Percentiles rank a stretch among this genome's conserved stretches.
These are phyloP conservation scores for Petrolisthes cinctipes DNA, from an alignment of 2,888 invertebrate genomes.

Conservation along the genomic window DNA sequence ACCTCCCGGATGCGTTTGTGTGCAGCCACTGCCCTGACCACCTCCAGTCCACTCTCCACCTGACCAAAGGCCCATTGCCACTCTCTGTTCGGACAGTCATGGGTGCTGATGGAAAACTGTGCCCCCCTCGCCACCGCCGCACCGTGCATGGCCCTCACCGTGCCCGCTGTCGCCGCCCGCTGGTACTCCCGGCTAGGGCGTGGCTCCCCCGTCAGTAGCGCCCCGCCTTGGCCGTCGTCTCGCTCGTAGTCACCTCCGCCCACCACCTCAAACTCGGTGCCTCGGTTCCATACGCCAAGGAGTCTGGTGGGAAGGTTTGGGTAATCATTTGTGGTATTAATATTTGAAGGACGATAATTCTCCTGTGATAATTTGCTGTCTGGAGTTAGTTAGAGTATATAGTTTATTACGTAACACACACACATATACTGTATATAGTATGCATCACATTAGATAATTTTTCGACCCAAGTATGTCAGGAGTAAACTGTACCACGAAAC, in stretches of 20 bases:
- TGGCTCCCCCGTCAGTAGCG: slow-evolving; percentile 6
- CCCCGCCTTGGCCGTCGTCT: slow-evolving; percentile 31
- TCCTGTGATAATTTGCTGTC: neutral
- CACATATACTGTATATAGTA: no score
- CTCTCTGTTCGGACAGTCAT: slow-evolving; percentile 29
- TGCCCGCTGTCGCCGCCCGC: slow-evolving; percentile 27
- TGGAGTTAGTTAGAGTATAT: no score
- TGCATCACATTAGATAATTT: no score
- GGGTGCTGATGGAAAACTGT: slow-evolving; percentile 40
- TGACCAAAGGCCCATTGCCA: slow-evolving; percentile 45
- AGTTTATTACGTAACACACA: no score
- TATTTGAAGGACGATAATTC: neutral
- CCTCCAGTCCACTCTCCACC: slow-evolving; percentile 40
- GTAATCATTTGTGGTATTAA: neutral
- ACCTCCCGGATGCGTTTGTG: slow-evolving; percentile 18
- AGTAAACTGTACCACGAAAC: no score
- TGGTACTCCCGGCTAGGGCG: slow-evolving; percentile 11
- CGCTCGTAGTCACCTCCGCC: slow-evolving; percentile 38
- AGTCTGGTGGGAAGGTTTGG: slow-evolving; percentile 27
- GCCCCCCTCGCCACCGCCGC: slow-evolving; percentile 18
- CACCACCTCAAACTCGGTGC: slow-evolving; percentile 39
- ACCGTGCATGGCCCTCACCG: slow-evolving; percentile 33
- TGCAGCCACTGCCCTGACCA: slow-evolving; percentile 21
- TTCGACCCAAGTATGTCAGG: no score
- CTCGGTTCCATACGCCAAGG: slow-evolving; percentile 32